Evolutionary conservation across 2,113 vertebrate genomes (phyloP).

Genomic region (Astur gentilis): DNA sequence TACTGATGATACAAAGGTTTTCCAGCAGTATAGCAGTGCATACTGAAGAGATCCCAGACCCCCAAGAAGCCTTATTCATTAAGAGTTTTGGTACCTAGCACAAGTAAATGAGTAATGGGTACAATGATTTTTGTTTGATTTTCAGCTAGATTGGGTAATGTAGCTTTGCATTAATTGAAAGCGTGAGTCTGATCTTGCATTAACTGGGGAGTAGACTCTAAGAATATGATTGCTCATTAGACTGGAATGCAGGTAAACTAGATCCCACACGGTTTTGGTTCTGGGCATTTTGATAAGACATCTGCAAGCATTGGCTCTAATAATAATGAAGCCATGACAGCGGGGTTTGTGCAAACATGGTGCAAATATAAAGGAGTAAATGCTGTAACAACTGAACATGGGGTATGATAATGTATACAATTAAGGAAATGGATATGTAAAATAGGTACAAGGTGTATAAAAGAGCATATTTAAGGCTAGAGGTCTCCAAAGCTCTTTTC

Average conservation of each 20-base stretch:
- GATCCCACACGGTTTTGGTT: neutral
- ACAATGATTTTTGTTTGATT: neutral
- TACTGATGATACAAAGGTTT: neutral
- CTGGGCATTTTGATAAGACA: conserved; percentile 3
- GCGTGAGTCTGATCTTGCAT: neutral
- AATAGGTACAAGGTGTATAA: neutral
- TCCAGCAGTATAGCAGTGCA: neutral
- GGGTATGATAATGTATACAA: neutral
- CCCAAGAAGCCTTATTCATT: neutral
- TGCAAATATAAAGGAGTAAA: neutral
- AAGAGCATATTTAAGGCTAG: neutral
- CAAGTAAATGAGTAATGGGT: neutral
- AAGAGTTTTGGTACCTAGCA: neutral
- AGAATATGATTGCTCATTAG: neutral
- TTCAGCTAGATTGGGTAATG: neutral
- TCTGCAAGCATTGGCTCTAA: neutral
- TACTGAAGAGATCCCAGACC: neutral
- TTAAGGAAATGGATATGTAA: neutral
- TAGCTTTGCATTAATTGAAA: neutral
- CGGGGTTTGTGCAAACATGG: neutral
- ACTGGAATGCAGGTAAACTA: neutral
- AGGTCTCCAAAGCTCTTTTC: neutral
- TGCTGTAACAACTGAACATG: neutral
- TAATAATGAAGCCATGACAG: neutral
- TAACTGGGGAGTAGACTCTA: neutral